Evolutionary conservation across 2,797 vertebrate species (phyloP), one percentile per base, ranked within the genome.

Genomic region (Premnoplex brunnescens): DNA sequence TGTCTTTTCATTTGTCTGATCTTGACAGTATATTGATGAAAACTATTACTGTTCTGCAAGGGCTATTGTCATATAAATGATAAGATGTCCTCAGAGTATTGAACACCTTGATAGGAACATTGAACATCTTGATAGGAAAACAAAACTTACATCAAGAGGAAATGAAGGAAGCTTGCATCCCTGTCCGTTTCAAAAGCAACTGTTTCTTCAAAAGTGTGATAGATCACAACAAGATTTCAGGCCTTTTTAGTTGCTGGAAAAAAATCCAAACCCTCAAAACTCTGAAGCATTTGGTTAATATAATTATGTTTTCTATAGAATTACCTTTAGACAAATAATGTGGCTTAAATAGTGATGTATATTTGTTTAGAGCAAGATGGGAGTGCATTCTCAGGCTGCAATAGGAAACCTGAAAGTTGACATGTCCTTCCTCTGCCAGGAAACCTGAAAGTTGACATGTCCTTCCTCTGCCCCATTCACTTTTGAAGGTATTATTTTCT

Each of bases 1-100:
- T 55, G 62, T 62, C 34, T 19, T 88, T 93, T 77, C 32, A 10
- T 66, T 93, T 90, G 54, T 84, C 41, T 77, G 34, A 59, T 41
- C 26, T 15, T 94, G 48, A 51, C 73, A 93, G 32, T 44, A 52
- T 62, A 85, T 36, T 91, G 68, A 93, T 91, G 64, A 82, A 86
- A 96, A 85, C 23, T 36, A 85, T 64, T 60, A 81, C 43, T 49
- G 21, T 60, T 95, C 44, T 86, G 43, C 36, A 96, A 93, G 91
- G 62, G 27, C 27, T 59, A 60, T 80, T 64, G 63, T 78, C 55
- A 62, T 73, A 41, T 49, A 74, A 79, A 55, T 81, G 4, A 54
- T 55, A 74, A 2, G 3, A n/a, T 88, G 37, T 12, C 54, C 64
- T 74, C 37, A 81, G 15, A 89, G 15, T 28, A 56, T 3, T 85